Conservation (phyloP, 2,888 invertebrate species). For the Sarcophaga subvicina region DNA sequence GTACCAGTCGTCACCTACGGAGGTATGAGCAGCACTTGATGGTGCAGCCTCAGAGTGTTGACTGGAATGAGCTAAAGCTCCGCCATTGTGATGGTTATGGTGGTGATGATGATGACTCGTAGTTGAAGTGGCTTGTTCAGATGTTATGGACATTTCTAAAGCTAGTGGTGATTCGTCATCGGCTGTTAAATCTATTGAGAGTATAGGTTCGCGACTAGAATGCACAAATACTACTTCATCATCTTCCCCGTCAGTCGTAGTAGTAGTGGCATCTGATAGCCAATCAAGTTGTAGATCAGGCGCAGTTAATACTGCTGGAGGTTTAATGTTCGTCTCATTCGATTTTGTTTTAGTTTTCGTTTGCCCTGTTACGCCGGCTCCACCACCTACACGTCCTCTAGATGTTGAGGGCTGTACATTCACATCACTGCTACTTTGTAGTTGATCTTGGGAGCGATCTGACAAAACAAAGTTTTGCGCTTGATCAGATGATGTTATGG, state of each 20-base stretch:
- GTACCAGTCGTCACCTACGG: conserved; percentile 55
- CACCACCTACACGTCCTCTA: conserved; percentile 45
- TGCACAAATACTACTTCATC: conserved; percentile 84
- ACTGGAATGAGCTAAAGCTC: conserved; percentile 14
- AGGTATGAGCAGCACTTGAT: background rate
- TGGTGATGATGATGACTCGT: conserved; percentile 37
- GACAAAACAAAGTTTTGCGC: conserved; percentile 57
- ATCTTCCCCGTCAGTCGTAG: conserved; percentile 83
- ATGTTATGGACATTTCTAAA: conserved; percentile 56
- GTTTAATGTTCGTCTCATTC: conserved; percentile 58
- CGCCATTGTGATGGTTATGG: conserved; percentile 23
- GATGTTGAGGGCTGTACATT: conserved; percentile 63
- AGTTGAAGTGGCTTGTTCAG: conserved; percentile 40
- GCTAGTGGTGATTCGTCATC: conserved; percentile 82
- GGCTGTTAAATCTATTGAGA: conserved; percentile 84
- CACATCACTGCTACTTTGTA: conserved; percentile 26
- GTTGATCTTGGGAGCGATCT: conserved; percentile 43
- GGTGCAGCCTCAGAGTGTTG: conserved; percentile 22
- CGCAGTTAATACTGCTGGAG: conserved; percentile 77
- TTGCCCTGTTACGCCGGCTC: background rate
- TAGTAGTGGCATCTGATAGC: conserved; percentile 83
- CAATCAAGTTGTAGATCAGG: conserved; percentile 91
- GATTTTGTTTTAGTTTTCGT: conserved; percentile 9
- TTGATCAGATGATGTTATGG: conserved; percentile 58
- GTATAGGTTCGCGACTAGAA: conserved; percentile 82